Evolutionary conservation across 2,888 invertebrate genomes (phyloP).

Genomic region (Dendrolimus houi): DNA sequence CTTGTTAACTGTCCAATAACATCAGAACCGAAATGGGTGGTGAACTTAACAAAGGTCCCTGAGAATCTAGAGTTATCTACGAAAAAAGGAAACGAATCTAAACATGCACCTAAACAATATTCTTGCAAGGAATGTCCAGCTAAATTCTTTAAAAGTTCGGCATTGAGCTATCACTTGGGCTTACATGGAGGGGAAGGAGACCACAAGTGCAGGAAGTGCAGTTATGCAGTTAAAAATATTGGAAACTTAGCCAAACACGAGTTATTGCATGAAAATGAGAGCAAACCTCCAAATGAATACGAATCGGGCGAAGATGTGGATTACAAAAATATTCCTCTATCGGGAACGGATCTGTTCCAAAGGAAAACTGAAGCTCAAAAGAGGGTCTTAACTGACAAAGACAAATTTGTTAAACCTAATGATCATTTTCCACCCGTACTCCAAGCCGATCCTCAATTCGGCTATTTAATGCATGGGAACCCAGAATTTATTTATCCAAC

Average conservation of each 20-base stretch:
- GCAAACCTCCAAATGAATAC: constrained; percentile 50
- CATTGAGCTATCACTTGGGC: constrained; percentile 81
- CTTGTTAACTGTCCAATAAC: constrained; percentile 42
- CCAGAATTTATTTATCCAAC: constrained; percentile 87
- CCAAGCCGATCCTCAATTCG: constrained; percentile 81
- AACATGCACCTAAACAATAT: constrained; percentile 56
- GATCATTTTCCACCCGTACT: constrained; percentile 72
- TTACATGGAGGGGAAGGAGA: constrained; percentile 80
- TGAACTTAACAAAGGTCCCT: constrained; percentile 41
- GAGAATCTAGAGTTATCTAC: constrained; percentile 25
- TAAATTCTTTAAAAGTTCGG: constrained; percentile 83
- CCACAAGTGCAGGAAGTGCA: constrained; percentile 83
- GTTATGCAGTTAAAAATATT: constrained; percentile 81
- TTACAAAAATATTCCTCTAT: constrained; percentile 75
- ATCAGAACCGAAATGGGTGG: constrained; percentile 64
- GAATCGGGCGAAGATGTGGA: constrained; percentile 68
- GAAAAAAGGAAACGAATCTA: constrained; percentile 40
- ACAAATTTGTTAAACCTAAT: constrained; percentile 67
- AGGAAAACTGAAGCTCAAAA: constrained; percentile 78
- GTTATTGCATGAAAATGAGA: constrained; percentile 64
- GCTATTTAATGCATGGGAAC: constrained; percentile 82
- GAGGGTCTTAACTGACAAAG: constrained; percentile 63
- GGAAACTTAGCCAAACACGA: constrained; percentile 82
- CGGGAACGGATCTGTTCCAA: constrained; percentile 80
- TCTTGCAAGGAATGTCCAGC: constrained; percentile 82